A percentile compares a stretch with the other conserved stretches of the same genome.
Conservation (phyloP, 2,888 invertebrate genomes). For the Agapostemon virescens region DNA sequence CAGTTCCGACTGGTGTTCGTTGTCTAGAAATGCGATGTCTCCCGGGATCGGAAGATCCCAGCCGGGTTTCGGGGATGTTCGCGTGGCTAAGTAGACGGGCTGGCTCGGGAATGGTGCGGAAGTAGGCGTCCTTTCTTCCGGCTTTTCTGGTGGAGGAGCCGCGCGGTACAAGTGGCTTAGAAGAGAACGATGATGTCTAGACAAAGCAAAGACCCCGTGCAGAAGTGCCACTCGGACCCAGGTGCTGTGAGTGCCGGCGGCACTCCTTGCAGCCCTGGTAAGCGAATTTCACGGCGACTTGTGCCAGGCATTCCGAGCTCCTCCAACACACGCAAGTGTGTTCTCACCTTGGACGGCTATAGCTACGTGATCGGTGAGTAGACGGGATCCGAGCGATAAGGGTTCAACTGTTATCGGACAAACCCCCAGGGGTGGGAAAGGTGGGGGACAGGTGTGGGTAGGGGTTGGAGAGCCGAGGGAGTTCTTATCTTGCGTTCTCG, state of each 20-base stretch:
- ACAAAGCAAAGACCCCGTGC: slow-evolving; percentile 84
- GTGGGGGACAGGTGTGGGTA: not conserved
- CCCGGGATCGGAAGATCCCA: not conserved
- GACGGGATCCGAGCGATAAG: slow-evolving; percentile 44
- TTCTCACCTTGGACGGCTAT: slow-evolving; percentile 92
- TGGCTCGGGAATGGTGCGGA: slow-evolving; percentile 43
- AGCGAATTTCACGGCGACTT: slow-evolving; percentile 71
- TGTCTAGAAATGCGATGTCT: not conserved
- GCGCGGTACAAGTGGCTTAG: slow-evolving; percentile 30
- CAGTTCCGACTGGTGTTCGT: slow-evolving; percentile 30
- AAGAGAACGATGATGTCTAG: slow-evolving; percentile 73
- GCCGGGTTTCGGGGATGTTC: slow-evolving; percentile 18
- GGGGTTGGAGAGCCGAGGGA: not conserved
- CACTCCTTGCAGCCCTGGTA: slow-evolving; percentile 72
- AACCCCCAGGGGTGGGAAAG: not conserved
- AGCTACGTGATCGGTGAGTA: slow-evolving; percentile 91
- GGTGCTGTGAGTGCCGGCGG: slow-evolving; percentile 78
- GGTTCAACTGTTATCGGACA: slow-evolving; percentile 28
- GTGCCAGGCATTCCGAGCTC: slow-evolving; percentile 77
- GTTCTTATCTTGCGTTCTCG: slow-evolving; percentile 40
- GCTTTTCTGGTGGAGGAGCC: slow-evolving; percentile 40
- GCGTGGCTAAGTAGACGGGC: slow-evolving; percentile 37
- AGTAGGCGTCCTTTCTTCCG: slow-evolving; percentile 48
- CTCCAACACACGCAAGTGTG: slow-evolving; percentile 87
- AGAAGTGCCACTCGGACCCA: slow-evolving; percentile 86